phyloP scores from a whole-genome alignment of 2,888 invertebrate genomes.

The Lasioglossum zephyrum region DNA sequence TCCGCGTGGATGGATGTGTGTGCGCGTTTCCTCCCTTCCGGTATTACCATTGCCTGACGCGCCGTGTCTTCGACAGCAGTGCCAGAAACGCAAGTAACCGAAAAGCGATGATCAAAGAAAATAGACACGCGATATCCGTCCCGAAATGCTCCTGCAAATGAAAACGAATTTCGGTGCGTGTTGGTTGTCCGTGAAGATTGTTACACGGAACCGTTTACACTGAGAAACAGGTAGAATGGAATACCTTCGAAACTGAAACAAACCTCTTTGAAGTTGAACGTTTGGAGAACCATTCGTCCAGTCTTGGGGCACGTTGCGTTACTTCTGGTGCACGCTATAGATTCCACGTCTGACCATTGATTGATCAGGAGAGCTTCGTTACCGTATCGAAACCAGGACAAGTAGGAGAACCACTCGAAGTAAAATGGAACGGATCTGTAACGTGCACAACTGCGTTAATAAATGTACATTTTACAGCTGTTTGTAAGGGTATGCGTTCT shows the following conservation, averaged over 20 bases:
- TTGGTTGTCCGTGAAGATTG: background rate
- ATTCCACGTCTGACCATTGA: constrained; percentile 93
- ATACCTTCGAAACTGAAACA: constrained; percentile 35
- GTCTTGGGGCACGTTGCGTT: constrained; percentile 92
- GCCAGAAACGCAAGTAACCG: constrained; percentile 91
- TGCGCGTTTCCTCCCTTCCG: background rate
- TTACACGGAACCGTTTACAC: background rate
- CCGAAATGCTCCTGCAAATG: constrained; percentile 88
- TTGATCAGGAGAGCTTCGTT: constrained; percentile 95
- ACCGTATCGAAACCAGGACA: constrained; percentile 97
- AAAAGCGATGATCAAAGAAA: constrained; percentile 90
- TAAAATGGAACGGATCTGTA: constrained; percentile 93
- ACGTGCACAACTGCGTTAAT: background rate
- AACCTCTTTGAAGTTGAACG: constrained; percentile 91
- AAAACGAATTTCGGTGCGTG: background rate
- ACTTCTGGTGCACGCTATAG: constrained; percentile 90
- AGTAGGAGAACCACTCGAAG: constrained; percentile 93
- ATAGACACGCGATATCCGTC: constrained; percentile 90
- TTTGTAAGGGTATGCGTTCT: constrained; percentile 76
- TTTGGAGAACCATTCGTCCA: constrained; percentile 91
- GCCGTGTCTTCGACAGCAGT: constrained; percentile 88
- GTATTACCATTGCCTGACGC: constrained; percentile 85
- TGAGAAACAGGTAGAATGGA: background rate
- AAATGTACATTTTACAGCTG: background rate
- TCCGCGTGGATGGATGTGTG: background rate